Conservation (phyloP, 2,888 invertebrate genomes). For the Helobdella robusta region DNA sequence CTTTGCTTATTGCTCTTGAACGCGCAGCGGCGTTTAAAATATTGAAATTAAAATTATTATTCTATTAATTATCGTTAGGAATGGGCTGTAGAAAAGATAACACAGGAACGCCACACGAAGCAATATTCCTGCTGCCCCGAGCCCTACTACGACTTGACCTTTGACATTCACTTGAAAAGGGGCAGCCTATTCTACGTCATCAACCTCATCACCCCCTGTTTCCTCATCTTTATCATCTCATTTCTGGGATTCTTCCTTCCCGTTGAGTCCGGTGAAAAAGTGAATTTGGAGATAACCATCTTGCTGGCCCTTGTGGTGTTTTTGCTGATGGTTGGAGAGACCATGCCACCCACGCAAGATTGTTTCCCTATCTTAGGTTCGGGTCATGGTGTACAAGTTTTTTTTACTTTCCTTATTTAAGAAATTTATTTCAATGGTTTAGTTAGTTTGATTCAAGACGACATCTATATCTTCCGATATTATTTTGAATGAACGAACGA, state of each 20-base stretch:
- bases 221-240: slow-evolving; percentile 38
- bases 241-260: slow-evolving; percentile 40
- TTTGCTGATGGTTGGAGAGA: slow-evolving; percentile 37
- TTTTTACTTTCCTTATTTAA: not conserved
- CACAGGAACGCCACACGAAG: slow-evolving; percentile 32
- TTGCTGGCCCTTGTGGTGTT: slow-evolving; percentile 37
- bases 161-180: slow-evolving; percentile 37
- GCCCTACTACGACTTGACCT: slow-evolving; percentile 38
- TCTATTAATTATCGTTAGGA: slow-evolving; percentile 51
- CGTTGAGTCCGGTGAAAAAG: slow-evolving; percentile 38
- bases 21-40: too few relatives aligned
- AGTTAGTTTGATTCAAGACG: too few relatives aligned
- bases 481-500: too few relatives aligned
- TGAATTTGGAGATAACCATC: slow-evolving; percentile 37
- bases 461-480: too few relatives aligned
- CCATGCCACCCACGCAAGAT: slow-evolving; percentile 39
- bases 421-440: not conserved
- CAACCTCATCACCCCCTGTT: slow-evolving; percentile 38
- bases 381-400: not conserved
- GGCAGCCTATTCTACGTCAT: slow-evolving; percentile 38
- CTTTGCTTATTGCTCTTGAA: too few relatives aligned
- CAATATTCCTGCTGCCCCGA: slow-evolving; percentile 38
- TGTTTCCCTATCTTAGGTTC: slow-evolving; percentile 37
- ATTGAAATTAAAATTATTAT: not conserved
- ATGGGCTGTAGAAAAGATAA: slow-evolving; percentile 47